phyloP scores from a whole-genome alignment of 2,888 invertebrate genomes.

The Mesorhabditis belari region DNA sequence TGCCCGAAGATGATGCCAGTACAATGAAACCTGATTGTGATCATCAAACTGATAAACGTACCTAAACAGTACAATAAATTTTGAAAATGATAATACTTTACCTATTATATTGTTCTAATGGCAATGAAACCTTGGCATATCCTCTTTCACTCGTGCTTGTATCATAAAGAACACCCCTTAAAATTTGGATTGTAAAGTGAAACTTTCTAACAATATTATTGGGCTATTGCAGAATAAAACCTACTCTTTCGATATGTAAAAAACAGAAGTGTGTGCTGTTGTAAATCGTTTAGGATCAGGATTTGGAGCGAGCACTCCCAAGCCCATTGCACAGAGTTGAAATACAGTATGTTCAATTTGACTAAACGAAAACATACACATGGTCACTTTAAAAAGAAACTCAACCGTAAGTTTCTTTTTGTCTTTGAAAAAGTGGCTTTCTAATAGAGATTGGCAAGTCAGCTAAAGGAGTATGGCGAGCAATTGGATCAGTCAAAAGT shows the following conservation, averaged over 20 bases:
- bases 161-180: slow-evolving; percentile 22
- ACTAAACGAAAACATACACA: slow-evolving; percentile 3
- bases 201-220: too few species aligned
- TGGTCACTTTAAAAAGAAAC: not conserved
- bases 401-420: not conserved
- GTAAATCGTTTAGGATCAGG: slow-evolving; percentile 24
- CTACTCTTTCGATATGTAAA: slow-evolving; percentile 10
- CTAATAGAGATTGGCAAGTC: slow-evolving; percentile 32
- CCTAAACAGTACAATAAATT: not conserved
- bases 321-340: slow-evolving; percentile 23
- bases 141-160: slow-evolving; percentile 33
- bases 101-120: slow-evolving; percentile 21
- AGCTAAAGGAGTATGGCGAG: slow-evolving; percentile 30
- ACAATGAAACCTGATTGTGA: slow-evolving; percentile 20
- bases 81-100: slow-evolving; percentile 6
- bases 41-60: slow-evolving; percentile 23
- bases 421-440: slow-evolving; percentile 6
- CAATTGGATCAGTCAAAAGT: slow-evolving; percentile 25
- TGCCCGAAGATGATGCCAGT: slow-evolving; percentile 46
- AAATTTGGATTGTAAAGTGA: not conserved
- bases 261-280: slow-evolving; percentile 9
- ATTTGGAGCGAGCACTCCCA: slow-evolving; percentile 22
- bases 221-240: not conserved
- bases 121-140: slow-evolving; percentile 32
- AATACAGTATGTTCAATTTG: slow-evolving; percentile 29